Evolutionary conservation across 2,113 vertebrate genomes (phyloP).

Genomic region (Delphinapterus leucas): DNA sequence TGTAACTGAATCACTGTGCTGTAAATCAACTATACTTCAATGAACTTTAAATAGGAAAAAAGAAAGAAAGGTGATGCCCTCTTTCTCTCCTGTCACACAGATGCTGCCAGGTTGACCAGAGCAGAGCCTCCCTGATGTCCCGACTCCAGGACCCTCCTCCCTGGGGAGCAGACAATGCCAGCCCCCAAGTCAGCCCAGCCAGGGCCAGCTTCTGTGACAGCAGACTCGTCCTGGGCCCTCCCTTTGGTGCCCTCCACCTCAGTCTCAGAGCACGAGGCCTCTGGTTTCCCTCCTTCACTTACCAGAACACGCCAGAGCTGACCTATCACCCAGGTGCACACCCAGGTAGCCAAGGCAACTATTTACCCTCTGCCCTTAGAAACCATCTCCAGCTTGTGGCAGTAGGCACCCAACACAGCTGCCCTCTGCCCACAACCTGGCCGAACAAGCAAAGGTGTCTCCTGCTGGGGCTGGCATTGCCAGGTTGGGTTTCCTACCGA

Average conservation of each 20-base stretch:
- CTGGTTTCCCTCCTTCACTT: conserved; percentile 30
- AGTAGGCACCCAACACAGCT: conserved; percentile 20
- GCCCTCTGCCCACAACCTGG: conserved; percentile 57
- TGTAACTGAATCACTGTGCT: not conserved
- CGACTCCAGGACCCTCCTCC: not conserved
- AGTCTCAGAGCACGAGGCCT: not conserved
- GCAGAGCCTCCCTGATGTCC: not conserved
- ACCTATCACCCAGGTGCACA: conserved; percentile 29
- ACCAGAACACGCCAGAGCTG: conserved; percentile 51
- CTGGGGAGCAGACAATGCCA: not conserved
- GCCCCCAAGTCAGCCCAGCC: not conserved
- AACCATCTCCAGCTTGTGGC: conserved; percentile 56
- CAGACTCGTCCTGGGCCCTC: not conserved
- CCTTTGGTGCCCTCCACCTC: not conserved
- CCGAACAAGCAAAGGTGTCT: conserved; percentile 61
- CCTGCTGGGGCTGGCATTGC: conserved; percentile 56
- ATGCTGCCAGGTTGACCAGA: not conserved
- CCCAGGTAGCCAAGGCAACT: conserved; percentile 60
- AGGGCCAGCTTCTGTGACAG: not conserved
- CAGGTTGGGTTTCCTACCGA: not conserved
- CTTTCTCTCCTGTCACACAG: not conserved
- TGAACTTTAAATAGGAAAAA: not conserved
- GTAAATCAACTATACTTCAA: not conserved
- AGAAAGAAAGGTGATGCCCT: not conserved
- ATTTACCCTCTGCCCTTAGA: conserved; percentile 71